These are phyloP conservation scores for Leucophora obtusa DNA, from an alignment of 2,888 invertebrate genomes.

Conservation along the genomic window DNA sequence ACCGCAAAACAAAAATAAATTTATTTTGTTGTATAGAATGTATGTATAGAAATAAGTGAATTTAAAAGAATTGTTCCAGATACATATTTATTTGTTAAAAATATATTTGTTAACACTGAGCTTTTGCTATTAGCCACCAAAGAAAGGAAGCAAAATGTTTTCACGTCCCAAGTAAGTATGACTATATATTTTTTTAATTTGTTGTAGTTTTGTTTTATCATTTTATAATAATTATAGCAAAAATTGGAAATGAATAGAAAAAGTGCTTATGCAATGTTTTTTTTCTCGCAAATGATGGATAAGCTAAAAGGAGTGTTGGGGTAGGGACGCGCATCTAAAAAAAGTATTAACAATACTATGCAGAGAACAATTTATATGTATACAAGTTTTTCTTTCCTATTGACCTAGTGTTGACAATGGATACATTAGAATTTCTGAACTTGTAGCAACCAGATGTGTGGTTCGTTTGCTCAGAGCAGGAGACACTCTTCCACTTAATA, in stretches of 20 bases:
- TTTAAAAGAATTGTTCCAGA: not conserved
- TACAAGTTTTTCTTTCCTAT: conserved; percentile 24
- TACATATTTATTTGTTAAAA: not conserved
- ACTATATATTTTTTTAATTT: not conserved
- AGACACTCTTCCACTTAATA: not conserved
- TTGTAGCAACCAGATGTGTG: conserved; percentile 31
- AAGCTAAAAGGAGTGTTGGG: conserved; percentile 28
- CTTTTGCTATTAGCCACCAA: conserved; percentile 48
- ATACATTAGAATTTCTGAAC: not conserved
- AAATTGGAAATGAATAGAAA: conserved; percentile 8
- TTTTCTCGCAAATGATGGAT: conserved; percentile 8
- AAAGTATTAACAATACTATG: conserved; percentile 16
- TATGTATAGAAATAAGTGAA: conserved; percentile 32
- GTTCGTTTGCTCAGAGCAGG: not conserved
- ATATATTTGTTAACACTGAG: conserved; percentile 15
- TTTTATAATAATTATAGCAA: not conserved
- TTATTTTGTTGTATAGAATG: conserved; percentile 24
- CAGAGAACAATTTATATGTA: conserved; percentile 31
- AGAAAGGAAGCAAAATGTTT: conserved; percentile 70
- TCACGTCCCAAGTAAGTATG: conserved; percentile 75
- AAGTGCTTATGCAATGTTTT: conserved; percentile 55
- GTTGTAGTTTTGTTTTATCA: not conserved
- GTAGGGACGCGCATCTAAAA: conserved; percentile 41
- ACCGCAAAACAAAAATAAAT: conserved; percentile 15
- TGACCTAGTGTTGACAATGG: conserved; percentile 14